A percentile compares a stretch with the other conserved stretches of the same genome.
These are phyloP conservation scores for Sipunculus nudus DNA, from an alignment of 2,888 invertebrate species.

Conservation along the genomic window DNA sequence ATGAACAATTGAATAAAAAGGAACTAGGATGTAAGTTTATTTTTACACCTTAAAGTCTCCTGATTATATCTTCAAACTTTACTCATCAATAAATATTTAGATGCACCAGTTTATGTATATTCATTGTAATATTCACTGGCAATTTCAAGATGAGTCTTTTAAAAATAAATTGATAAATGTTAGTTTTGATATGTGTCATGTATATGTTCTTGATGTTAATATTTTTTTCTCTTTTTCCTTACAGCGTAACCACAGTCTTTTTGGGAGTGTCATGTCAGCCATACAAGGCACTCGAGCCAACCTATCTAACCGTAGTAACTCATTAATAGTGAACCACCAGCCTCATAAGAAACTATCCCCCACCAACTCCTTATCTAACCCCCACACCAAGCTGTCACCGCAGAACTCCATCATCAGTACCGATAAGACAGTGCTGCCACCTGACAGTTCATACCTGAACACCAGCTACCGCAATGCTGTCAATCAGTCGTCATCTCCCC, in stretches of 20 bases:
- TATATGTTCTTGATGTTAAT: no score
- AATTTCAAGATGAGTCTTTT: no score
- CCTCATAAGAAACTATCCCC: slow-evolving; percentile 50
- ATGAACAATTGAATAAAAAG: no score
- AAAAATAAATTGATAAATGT: no score
- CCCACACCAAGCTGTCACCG: slow-evolving; percentile 48
- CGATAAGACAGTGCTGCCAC: no score
- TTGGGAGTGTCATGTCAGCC: slow-evolving; percentile 80
- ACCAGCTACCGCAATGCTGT: slow-evolving; percentile 54
- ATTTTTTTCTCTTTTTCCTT: slow-evolving; percentile 22
- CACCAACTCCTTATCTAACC: slow-evolving; percentile 50
- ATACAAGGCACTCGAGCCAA: slow-evolving; percentile 40
- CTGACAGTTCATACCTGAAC: slow-evolving; percentile 55
- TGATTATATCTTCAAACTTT: no score
- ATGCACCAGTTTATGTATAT: no score
- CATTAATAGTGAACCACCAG: slow-evolving; percentile 52
- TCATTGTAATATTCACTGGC: no score
- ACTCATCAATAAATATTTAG: no score
- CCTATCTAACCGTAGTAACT: slow-evolving; percentile 57
- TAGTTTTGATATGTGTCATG: no score
- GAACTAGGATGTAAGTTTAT: no score
- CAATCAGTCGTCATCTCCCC: slow-evolving; percentile 49
- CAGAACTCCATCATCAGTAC: slow-evolving; percentile 50
- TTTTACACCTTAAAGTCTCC: no score
- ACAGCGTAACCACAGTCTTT: slow-evolving; percentile 94